Conservation (phyloP, 2,797 vertebrate genomes). For the Lithobates sylvaticus region DNA sequence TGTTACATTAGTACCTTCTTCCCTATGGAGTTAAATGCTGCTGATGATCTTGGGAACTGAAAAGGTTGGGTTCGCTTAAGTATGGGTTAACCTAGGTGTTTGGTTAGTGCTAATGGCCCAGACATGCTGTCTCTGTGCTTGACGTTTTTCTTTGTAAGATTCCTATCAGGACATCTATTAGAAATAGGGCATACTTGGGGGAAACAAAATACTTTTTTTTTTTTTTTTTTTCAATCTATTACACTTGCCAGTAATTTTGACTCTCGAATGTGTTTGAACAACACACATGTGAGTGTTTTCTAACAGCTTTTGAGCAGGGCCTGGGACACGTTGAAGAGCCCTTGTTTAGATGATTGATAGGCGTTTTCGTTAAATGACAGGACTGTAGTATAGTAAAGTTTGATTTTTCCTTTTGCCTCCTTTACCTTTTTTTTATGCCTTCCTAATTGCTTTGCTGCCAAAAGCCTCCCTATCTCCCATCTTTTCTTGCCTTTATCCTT, state of each 20-base stretch:
- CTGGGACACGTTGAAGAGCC: slow-evolving; percentile 12
- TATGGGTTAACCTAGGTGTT: slow-evolving; percentile 3
- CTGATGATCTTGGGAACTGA: not conserved
- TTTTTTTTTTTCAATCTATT: not conserved
- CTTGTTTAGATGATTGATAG: slow-evolving; percentile 34
- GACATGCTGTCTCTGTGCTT: not conserved
- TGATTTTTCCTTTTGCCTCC: slow-evolving; percentile 13
- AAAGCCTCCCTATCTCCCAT: slow-evolving; percentile 2
- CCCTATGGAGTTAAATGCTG: too few species aligned
- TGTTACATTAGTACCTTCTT: not conserved
- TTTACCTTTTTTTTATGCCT: slow-evolving; percentile 32
- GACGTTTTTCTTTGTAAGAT: not conserved
- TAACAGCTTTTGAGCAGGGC: not conserved
- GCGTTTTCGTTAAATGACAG: slow-evolving; percentile 13
- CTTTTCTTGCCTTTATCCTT: slow-evolving; percentile 20
- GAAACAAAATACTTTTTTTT: not conserved
- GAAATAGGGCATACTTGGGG: not conserved
- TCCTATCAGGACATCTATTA: not conserved
- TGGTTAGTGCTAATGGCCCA: not conserved
- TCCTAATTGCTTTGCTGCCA: not conserved
- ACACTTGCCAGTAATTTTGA: not conserved
- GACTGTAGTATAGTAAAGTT: slow-evolving; percentile 3
- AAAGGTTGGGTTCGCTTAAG: not conserved
- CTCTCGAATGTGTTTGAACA: not conserved
- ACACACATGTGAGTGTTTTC: not conserved